Base-by-base conservation (phyloP, 2,888 invertebrate genomes). In the Entomobrya proxima region DNA sequence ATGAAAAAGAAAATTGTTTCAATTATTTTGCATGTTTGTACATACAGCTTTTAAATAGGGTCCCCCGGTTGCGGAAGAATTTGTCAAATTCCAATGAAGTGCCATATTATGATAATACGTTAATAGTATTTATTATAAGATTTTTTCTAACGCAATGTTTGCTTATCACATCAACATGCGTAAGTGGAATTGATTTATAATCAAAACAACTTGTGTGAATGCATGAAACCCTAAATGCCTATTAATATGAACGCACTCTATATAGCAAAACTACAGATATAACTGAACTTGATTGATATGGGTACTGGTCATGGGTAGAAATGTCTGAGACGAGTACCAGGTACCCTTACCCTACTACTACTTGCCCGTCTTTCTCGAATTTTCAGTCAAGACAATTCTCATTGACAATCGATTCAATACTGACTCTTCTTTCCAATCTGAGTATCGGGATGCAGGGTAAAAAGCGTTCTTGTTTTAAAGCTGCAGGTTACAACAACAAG, bases 331-430 rank as follows among this genome's bases (percentile, higher is more conserved):
- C 9, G 44, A 44, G 72, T 50, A 47, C 0, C 47, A 30, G 21
- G 50, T 50, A 24, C 69, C 69, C 40, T 30, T 13, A 13, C 1
- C 5, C 15, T 44, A n/a, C n/a, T n/a, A n/a, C n/a, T n/a, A n/a
- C n/a, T 47, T 47, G 40, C 13, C 24, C n/a, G n/a, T 2, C 69
- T 21, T 32, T 47, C 27, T 3, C n/a, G 35, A 5, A 4, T 21
- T 69, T 72, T 27, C n/a, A 69, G 30, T 72, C 72, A 72, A 47
- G 50, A 44, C 72, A 72, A 30, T 30, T 72, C 30, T 21, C n/a
- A 18, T 47, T 72, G 72, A 47, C 72, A 47, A 47, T 27, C 30
- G 27, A 5, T 30, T 47, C n/a, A 47, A 30, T 4, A 72, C 72
- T 72, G 30, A 50, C 9, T n/a, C n/a, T n/a, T n/a, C n/a, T n/a